Evolutionary conservation across 2,888 invertebrate species (phyloP), one percentile per base, ranked within the genome.

Genomic region (Cataglyphis livida): DNA sequence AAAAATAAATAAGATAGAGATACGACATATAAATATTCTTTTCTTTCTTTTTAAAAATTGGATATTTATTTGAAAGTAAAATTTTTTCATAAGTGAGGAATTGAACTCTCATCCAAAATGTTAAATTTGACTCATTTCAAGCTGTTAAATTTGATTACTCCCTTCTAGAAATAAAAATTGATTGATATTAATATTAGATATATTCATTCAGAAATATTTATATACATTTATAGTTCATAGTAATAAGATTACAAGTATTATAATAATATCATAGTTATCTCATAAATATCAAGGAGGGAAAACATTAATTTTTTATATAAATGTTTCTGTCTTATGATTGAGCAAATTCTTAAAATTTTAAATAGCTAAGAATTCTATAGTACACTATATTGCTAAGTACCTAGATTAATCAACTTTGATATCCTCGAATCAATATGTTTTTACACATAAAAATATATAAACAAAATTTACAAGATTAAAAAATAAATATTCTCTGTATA

Each of bases 111-210:
- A 51, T 87, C 82, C 87, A 85, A 82, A 71, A 71, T 82, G 75
- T 62, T 85, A 83, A 70, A 65, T 66, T 84, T 81, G 70, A 82
- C 82, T 88, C 81, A 73, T 88, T 85, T 28, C 28, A 71, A 71
- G 62, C 54, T 79, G 75, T 62, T 85, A 83, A 70, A 65, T 66
- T 84, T 81, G 70, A 82, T 28, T 28, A 28, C 82, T 88, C 81
- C 87, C 87, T 88, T 87, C 88, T 88, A 88, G 59, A 88, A 88
- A 84, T 76, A 87, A 88, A 88, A 86, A 64, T 86, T 86, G 59
- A 84, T 81, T 73, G 85, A 79, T 84, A 71, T 75, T 59, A 62
- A 51, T 41, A n/a, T 61, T 78, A 81, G 51, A 70, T 75, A 68
- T 57, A 28, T 41, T 64, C 35, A 41, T 59, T 7, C 12, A 41